phyloP scores from a whole-genome alignment of 2,888 invertebrate genomes.

The Eupithecia insigniata region DNA sequence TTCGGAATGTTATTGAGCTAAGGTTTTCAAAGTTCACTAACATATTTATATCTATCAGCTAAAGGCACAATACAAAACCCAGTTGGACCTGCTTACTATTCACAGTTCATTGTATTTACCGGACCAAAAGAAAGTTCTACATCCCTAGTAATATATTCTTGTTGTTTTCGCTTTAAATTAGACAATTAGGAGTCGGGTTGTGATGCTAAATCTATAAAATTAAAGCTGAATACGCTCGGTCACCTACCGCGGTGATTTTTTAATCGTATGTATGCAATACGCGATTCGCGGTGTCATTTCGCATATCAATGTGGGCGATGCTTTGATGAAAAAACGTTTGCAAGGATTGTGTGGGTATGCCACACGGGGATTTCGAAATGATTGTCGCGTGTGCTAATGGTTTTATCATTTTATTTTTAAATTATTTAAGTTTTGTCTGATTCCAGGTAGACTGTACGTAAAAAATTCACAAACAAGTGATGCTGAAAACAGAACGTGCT shows the following conservation, averaged over 20 bases:
- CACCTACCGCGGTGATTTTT: slow-evolving; percentile 83
- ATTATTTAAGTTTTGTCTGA: slow-evolving; percentile 20
- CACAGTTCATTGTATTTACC: slow-evolving; percentile 69
- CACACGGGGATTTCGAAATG: slow-evolving; percentile 59
- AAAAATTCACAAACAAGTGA: slow-evolving; percentile 6
- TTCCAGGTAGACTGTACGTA: slow-evolving; percentile 14
- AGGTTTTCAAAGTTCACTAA: slow-evolving; percentile 47
- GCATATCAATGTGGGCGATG: slow-evolving; percentile 80
- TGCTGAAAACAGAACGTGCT: neutral
- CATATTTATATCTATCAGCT: slow-evolving; percentile 34
- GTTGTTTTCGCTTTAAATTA: slow-evolving; percentile 83
- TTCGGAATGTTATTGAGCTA: slow-evolving; percentile 35
- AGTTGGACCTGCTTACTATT: slow-evolving; percentile 72
- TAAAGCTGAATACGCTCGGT: slow-evolving; percentile 77
- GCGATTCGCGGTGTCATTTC: slow-evolving; percentile 76
- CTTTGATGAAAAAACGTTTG: slow-evolving; percentile 76
- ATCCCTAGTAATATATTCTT: slow-evolving; percentile 79
- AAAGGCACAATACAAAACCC: slow-evolving; percentile 52
- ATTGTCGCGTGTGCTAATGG: slow-evolving; percentile 34
- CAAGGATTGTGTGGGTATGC: slow-evolving; percentile 60
- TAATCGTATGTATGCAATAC: slow-evolving; percentile 82
- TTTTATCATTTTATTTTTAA: slow-evolving; percentile 38
- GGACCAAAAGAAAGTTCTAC: slow-evolving; percentile 82
- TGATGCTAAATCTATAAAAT: slow-evolving; percentile 80
- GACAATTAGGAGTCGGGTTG: slow-evolving; percentile 80